Conservation (phyloP, 1,140 invertebrate genomes). For the Colletes gigas region DNA sequence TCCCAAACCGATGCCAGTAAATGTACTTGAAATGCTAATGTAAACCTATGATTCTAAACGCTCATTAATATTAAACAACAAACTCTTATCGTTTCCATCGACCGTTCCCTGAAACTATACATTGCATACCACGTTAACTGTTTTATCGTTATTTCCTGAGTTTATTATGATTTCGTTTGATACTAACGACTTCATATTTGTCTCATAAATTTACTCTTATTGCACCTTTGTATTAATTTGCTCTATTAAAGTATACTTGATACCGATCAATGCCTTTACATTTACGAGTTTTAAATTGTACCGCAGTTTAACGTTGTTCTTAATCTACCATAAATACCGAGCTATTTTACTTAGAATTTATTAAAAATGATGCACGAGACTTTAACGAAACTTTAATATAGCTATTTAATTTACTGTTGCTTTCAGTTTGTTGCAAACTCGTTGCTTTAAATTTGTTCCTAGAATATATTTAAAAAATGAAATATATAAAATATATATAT, state of each 20-base stretch:
- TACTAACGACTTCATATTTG: constrained; percentile 21
- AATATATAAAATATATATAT: too few relatives aligned
- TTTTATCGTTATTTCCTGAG: constrained; percentile 28
- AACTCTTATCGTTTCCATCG: background rate
- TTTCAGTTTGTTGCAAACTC: too few relatives aligned
- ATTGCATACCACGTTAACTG: background rate
- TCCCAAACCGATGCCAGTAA: background rate
- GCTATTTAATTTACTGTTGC: background rate
- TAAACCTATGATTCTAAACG: background rate
- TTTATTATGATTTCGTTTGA: constrained; percentile 19
- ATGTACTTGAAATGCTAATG: constrained; percentile 20
- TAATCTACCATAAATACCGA: too few relatives aligned
- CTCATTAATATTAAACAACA: constrained; percentile 31
- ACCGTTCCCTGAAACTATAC: constrained; percentile 9
- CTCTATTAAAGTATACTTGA: background rate
- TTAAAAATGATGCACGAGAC: too few relatives aligned
- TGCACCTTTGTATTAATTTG: background rate
- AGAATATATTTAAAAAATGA: too few relatives aligned
- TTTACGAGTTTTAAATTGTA: too few relatives aligned
- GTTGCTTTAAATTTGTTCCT: too few relatives aligned
- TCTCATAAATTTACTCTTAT: constrained; percentile 17
- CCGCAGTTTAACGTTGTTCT: too few relatives aligned
- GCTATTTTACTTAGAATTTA: too few relatives aligned
- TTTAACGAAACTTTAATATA: too few relatives aligned
- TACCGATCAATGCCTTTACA: too few relatives aligned